Evolutionary conservation across 2,888 invertebrate genomes (phyloP).

Genomic region (Adineta ricciae): DNA sequence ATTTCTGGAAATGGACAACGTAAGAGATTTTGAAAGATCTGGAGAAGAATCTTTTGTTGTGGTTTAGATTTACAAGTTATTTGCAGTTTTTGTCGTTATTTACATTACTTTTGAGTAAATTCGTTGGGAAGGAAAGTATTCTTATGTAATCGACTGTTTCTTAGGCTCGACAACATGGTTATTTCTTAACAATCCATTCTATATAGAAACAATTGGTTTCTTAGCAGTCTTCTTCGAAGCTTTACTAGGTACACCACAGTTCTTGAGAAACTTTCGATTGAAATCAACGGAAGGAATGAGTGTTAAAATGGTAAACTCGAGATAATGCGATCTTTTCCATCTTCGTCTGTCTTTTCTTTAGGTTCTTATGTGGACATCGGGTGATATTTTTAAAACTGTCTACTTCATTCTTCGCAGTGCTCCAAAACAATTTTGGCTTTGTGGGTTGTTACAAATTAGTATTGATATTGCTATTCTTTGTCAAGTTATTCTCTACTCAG

Average conservation of each 20-base stretch:
- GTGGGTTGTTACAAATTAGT: conserved; percentile 71
- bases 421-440: conserved; percentile 87
- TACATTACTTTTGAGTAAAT: background rate
- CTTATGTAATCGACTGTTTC: background rate
- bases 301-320: conserved; percentile 46
- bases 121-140: background rate
- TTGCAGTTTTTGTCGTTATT: background rate
- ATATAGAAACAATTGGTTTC: conserved; percentile 55
- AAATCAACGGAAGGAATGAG: conserved; percentile 75
- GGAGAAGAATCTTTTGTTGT: background rate
- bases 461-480: conserved; percentile 58
- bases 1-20: conserved; percentile 96
- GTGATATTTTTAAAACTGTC: conserved; percentile 89
- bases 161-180: background rate
- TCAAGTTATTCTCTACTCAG: conserved; percentile 60
- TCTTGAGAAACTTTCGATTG: conserved; percentile 65
- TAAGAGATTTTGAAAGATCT: background rate
- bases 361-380: conserved; percentile 94
- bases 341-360: conserved; percentile 71
- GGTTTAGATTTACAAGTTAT: background rate
- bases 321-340: too few species aligned
- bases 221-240: conserved; percentile 92
- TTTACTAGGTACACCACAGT: conserved; percentile 83
- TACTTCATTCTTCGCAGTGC: conserved; percentile 83
- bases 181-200: background rate